Evolutionary conservation across 1,140 invertebrate species (phyloP).

Genomic region (Saccostrea echinata): DNA sequence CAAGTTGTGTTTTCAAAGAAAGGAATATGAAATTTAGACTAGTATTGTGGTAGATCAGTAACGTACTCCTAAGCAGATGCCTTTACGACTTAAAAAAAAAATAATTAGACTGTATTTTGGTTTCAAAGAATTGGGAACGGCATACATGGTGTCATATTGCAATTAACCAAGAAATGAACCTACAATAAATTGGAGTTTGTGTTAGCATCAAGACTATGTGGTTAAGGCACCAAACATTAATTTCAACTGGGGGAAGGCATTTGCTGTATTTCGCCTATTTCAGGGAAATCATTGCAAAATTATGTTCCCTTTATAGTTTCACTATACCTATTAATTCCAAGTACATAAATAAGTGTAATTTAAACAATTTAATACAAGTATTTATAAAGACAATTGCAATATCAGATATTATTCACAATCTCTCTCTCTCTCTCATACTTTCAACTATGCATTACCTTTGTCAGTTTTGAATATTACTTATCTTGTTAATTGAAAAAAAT

Average conservation of each 20-base stretch:
- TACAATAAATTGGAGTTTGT: neutral
- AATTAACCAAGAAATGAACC: constrained; percentile 22
- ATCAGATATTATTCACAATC: no score
- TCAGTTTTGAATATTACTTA: no score
- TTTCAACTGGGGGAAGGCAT: neutral
- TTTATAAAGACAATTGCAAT: no score
- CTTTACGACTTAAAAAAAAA: neutral
- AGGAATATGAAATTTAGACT: neutral
- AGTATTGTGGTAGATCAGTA: neutral
- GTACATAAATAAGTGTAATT: no score
- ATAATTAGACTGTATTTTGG: constrained; percentile 17
- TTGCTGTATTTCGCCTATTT: neutral
- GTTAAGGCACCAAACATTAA: constrained; percentile 2
- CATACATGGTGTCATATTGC: constrained; percentile 6
- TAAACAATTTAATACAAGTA: no score
- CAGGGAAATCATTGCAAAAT: neutral
- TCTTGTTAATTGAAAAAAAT: no score
- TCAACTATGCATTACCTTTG: no score
- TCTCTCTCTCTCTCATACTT: no score
- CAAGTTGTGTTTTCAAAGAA: neutral
- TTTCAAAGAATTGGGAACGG: constrained; percentile 10
- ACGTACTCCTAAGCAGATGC: neutral
- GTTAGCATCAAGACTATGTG: neutral
- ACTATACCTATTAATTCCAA: no score
- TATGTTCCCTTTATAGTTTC: neutral